Base-by-base conservation (phyloP, 2,797 vertebrate species). In the Urophycis tenuis region DNA sequence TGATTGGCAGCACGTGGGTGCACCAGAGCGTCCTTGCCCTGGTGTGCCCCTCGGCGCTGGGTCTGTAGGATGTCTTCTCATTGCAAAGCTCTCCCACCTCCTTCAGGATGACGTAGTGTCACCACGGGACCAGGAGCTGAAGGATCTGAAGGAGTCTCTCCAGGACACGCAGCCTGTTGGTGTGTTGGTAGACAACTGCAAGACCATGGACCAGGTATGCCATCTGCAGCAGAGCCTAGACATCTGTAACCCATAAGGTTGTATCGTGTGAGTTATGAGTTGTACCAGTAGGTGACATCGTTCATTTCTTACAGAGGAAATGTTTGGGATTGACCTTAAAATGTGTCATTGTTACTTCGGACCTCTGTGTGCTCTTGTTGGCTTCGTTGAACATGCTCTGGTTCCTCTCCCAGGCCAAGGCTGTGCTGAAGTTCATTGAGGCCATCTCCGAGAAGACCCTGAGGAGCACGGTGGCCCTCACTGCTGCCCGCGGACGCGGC, bases 81-180 rank as follows among this genome's bases (percentile, higher is more conserved):
- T 77, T 30, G 32, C 31, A 81, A 81, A 71, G 34, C 1, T 3
- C 67, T 70, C 12, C 84, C 15, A 76, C 32, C 69, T n/a, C 41
- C 3, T 53, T 36, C 74, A 95, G 93, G 97, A 98, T n/a, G 96
- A 95, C 0, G 87, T 85, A 12, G 87, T 95, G 67, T 89, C 84
- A 41, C 95, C 95, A 0, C 90, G 89, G 60, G 95, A 98, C 2
- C 71, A 95, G 88, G 97, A 98, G 89, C 92, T 99, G 72, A 95
- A 92, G 78, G 96, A 95, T 22, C 89, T 99, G 39, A 98, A 98
- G 89, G 95, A 95, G 84, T 97, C 92, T 30, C 91, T 99, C 74
- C 95, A 96, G 85, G 98, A 99, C 88, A 99, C 96, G 0, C 97
- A 98, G 86, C 96, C 97, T 0, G 97, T 99, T n/a, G 97, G 97